Conservation (phyloP, 2,113 vertebrate genomes). For the Phylloscopus whistleri region DNA sequence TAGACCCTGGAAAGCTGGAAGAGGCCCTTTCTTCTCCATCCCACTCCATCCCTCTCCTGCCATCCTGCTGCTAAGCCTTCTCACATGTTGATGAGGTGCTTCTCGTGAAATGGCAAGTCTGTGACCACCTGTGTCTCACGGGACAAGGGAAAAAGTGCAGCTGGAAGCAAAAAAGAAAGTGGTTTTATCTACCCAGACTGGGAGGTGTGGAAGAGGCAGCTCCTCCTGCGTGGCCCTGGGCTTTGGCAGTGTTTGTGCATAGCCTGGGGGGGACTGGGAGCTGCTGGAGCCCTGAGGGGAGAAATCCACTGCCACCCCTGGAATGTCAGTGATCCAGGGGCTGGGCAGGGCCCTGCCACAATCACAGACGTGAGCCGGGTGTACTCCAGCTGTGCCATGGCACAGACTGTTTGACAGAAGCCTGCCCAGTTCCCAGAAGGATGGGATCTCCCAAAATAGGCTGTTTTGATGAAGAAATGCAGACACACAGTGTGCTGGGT, state of each 20-base stretch:
- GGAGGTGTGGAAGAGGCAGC: fast-evolving
- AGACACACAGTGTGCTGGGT: background rate
- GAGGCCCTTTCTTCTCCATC: background rate
- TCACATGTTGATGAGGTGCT: background rate
- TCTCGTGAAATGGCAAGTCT: background rate
- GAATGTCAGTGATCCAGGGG: fast-evolving
- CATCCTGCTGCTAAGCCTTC: background rate
- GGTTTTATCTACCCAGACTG: background rate
- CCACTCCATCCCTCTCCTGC: background rate
- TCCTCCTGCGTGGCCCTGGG: fast-evolving
- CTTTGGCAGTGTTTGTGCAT: background rate
- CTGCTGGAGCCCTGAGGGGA: background rate
- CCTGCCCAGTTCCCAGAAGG: slow-evolving; percentile 21
- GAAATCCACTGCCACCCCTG: background rate
- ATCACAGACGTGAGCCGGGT: fast-evolving
- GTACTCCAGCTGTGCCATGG: background rate
- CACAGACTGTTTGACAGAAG: background rate
- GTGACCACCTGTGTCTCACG: fast-evolving
- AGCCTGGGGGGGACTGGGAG: background rate
- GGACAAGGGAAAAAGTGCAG: background rate
- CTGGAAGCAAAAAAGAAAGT: background rate
- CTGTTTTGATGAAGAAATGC: background rate
- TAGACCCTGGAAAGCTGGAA: background rate
- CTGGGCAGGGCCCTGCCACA: background rate
- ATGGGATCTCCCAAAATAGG: slow-evolving; percentile 12